Conservation (phyloP, 2,888 invertebrate species). For the Colostygia pectinataria region DNA sequence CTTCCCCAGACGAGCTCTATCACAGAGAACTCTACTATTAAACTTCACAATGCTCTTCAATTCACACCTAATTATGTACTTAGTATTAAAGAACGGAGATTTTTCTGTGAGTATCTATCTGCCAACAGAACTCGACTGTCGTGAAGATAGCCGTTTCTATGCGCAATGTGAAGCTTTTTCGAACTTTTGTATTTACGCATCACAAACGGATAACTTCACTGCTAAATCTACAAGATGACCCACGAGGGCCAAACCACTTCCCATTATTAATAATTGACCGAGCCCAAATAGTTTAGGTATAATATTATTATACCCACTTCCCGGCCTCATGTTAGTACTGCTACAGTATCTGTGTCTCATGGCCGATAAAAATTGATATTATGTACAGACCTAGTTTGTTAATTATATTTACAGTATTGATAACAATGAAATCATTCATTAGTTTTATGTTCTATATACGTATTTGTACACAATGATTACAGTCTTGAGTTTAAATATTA, state of each 20-base stretch:
- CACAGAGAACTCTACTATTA: too few relatives aligned
- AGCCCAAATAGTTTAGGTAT: constrained; percentile 9
- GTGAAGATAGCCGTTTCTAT: too few relatives aligned
- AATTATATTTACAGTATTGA: constrained; percentile 5
- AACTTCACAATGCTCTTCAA: too few relatives aligned
- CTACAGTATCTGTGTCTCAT: constrained; percentile 1
- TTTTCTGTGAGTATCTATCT: too few relatives aligned
- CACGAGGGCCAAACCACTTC: constrained; percentile 8
- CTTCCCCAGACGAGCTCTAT: too few relatives aligned
- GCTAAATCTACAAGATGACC: background rate
- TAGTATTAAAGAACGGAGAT: too few relatives aligned
- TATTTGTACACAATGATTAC: background rate
- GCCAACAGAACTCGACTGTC: too few relatives aligned
- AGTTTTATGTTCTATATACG: constrained; percentile 5
- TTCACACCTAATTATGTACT: too few relatives aligned
- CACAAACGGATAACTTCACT: too few relatives aligned
- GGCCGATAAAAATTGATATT: constrained; percentile 15
- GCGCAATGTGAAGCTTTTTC: too few relatives aligned
- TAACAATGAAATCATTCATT: constrained; percentile 18
- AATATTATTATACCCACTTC: background rate
- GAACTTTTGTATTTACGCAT: too few relatives aligned
- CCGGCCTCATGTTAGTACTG: background rate
- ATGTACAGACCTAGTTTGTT: constrained; percentile 4
- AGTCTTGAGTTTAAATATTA: background rate
- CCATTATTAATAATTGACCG: constrained; percentile 2